Evolutionary conservation across 2,888 invertebrate species (phyloP).

Genomic region (Dicyrtoma fusca): DNA sequence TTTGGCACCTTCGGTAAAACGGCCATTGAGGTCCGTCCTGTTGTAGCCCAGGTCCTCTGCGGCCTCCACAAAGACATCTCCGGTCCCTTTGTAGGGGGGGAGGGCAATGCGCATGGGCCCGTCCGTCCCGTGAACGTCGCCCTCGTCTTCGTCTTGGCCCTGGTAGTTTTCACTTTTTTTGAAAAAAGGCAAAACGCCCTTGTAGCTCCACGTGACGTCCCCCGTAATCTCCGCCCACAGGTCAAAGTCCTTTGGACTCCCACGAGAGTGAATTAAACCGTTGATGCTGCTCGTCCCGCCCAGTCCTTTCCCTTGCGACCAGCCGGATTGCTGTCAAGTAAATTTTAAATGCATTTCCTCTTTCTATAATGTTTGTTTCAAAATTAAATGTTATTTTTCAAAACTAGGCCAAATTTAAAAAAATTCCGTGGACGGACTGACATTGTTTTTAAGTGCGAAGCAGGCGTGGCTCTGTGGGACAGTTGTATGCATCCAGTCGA

Average conservation of each 20-base stretch:
- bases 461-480: constrained; percentile 18
- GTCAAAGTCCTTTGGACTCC: constrained; percentile 17
- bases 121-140: constrained; percentile 38
- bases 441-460: neutral
- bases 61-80: constrained; percentile 42
- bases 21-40: constrained; percentile 48
- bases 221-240: constrained; percentile 17
- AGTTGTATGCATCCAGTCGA: constrained; percentile 17
- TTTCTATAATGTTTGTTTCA: neutral
- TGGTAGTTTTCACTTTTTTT: constrained; percentile 11
- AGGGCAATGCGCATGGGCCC: constrained; percentile 45
- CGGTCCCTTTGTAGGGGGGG: constrained; percentile 45
- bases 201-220: constrained; percentile 3
- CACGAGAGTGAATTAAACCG: constrained; percentile 9
- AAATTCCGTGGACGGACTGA: neutral
- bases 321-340: constrained; percentile 11
- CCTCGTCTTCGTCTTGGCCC: neutral
- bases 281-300: constrained; percentile 13
- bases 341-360: neutral
- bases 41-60: constrained; percentile 48
- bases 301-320: constrained; percentile 20
- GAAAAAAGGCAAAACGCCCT: constrained; percentile 10
- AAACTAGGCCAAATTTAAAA: neutral
- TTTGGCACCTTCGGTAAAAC: constrained; percentile 53
- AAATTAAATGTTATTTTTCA: neutral